Conservation (phyloP, 2,797 vertebrate species). For the Megalops cyprinoides region DNA sequence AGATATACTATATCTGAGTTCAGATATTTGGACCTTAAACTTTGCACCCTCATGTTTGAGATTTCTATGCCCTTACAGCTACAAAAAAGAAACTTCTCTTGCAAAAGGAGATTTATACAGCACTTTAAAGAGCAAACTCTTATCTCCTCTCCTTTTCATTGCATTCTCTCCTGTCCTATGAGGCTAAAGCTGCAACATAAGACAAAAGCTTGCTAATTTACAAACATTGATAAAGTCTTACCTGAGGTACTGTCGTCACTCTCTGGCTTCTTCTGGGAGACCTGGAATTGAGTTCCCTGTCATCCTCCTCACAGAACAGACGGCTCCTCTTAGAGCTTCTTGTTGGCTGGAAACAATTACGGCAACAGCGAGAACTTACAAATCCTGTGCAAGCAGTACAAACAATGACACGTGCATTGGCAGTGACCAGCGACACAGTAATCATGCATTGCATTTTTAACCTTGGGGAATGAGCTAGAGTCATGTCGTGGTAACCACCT, state of each 20-base stretch:
- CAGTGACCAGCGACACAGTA: neutral
- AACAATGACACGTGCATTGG: neutral
- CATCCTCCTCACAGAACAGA: slow-evolving; percentile 91
- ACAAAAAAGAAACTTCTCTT: too few relatives aligned
- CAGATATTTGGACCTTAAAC: too few relatives aligned
- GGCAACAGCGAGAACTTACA: too few relatives aligned
- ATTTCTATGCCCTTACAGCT: too few relatives aligned
- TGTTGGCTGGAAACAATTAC: slow-evolving; percentile 77
- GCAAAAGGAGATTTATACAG: too few relatives aligned
- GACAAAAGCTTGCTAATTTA: too few relatives aligned
- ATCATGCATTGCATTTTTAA: neutral
- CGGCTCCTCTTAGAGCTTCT: slow-evolving; percentile 95
- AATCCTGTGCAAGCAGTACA: neutral
- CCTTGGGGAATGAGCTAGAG: neutral
- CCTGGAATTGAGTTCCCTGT: slow-evolving; percentile 85
- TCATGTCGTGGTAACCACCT: neutral
- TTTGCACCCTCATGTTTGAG: too few relatives aligned
- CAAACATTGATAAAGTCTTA: slow-evolving; percentile 54
- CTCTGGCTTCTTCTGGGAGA: slow-evolving; percentile 96
- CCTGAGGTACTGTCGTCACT: slow-evolving; percentile 89
- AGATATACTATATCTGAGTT: too few relatives aligned
- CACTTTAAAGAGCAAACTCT: too few relatives aligned
- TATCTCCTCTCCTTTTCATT: too few relatives aligned
- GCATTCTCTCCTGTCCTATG: neutral
- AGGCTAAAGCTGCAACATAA: neutral